Base-by-base conservation (phyloP, 1,140 invertebrate species). In the Nomia melanderi region DNA sequence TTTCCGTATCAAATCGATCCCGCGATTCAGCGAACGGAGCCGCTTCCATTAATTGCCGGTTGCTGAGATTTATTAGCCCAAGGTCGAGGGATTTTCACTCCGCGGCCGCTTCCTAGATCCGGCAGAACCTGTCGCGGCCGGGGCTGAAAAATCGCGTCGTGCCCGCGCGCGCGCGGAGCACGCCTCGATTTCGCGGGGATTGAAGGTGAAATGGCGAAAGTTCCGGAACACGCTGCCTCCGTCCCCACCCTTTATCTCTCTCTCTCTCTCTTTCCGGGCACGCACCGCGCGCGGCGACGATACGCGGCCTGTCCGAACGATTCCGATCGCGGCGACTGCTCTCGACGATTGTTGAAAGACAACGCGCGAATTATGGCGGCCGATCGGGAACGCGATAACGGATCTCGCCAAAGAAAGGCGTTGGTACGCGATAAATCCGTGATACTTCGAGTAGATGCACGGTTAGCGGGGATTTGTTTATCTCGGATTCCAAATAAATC, bases 181-280 rank as follows among this genome's bases (percentile, higher is more conserved):
- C 25, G 70, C 41, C 50, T 81, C 54, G 57, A 62, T 81, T 75
- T 81, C 56, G 50, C 36, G 59, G 31, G 59, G 56, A 63, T 50
- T 60, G 78, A 80, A 64, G 78, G 72, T 81, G 65, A 81, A 82
- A 65, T 82, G 72, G 72, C 72, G 80, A 82, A 82, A 82, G 80
- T 63, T 39, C 31, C 12, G 17, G 44, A 63, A 36, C 36, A 56
- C 23, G 2, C 54, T 31, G 60, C 20, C 5, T 47, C 29, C 5
- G 3, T 36, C 3, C 33, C 33, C 33, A 5, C 33, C 20, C 47
- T 50, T 20, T 50, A n/a, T 17, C 20, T 50, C 20, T 44, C 41
- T 17, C 14, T 17, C 41, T 44, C 14, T 44, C 14, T 4, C 6
- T 50, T n/a, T 6, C 20, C 33, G 3, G 20, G 27, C 17, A 57